Evolutionary conservation across 2,888 invertebrate species (phyloP), one percentile per base, ranked within the genome.

Genomic region (Pseudanteris insignis): DNA sequence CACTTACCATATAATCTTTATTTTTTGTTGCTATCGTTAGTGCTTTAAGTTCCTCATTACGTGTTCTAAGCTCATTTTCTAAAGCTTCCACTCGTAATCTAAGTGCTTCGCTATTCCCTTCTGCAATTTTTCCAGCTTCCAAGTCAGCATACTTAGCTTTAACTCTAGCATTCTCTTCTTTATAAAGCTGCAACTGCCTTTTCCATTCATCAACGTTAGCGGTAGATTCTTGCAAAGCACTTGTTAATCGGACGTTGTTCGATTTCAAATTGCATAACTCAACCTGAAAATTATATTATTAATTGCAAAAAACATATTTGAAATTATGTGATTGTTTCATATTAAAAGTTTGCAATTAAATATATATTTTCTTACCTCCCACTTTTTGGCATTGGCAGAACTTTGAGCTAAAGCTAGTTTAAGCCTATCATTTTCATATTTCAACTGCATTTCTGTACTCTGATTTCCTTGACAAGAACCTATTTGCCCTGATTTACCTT

Each of bases 181-280:
- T 88, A 76, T 93, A 91, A 69, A 92, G 90, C 71, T 96, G 96
- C 70, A 97, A 84, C 80, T 97, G 96, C 63, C 95, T 87, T 81
- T 97, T 97, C 97, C 97, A 97, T 81, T 97, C 96, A 77, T 97
- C 97, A 15, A 97, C 97, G 81, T 97, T 97, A 54, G 96, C 93
- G 21, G 96, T 96, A 75, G 94, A 95, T 73, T 91, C 90, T 81
- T 97, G 96, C 53, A 97, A 85, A 10, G 97, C 96, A 70, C 94
- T 94, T 3, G 97, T 97, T 74, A 98, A 84, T 66, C 96, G 88
- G 24, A 93, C 88, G 81, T 97, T 98, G 83, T 96, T 97, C 77
- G 92, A 96, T 84, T 97, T 97, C 67, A 98, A 83, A 1, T 96
- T 96, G 36, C 94, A 91, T 68, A 98, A 83, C 81, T 98, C 97